phyloP scores from a whole-genome alignment of 2,888 invertebrate genomes.

The Coleophora flavipennella region DNA sequence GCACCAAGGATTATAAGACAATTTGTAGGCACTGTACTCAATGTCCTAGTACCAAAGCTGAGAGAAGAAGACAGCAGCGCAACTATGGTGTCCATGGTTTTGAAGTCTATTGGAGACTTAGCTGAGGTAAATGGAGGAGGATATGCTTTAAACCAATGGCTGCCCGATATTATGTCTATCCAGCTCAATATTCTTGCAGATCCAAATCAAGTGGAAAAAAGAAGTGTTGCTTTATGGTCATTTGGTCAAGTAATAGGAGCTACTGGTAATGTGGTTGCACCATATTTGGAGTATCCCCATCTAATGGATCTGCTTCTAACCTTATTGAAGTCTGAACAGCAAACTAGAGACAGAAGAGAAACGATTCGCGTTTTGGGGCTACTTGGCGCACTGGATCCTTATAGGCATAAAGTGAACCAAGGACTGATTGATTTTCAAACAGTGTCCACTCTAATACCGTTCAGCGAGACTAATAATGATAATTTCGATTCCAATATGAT shows the following conservation, averaged over 20 bases:
- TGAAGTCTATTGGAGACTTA: conserved; percentile 95
- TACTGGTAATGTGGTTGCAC: conserved; percentile 95
- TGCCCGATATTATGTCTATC: conserved; percentile 89
- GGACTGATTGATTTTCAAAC: conserved; percentile 92
- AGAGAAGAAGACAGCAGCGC: conserved; percentile 91
- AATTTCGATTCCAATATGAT: conserved; percentile 79
- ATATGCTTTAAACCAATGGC: conserved; percentile 89
- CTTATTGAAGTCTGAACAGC: conserved; percentile 96
- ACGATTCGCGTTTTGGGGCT: conserved; percentile 95
- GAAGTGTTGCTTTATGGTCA: conserved; percentile 96
- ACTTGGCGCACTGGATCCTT: conserved; percentile 97
- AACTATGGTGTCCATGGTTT: conserved; percentile 90
- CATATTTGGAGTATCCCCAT: conserved; percentile 94
- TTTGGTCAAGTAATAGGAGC: conserved; percentile 96
- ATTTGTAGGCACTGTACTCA: conserved; percentile 94
- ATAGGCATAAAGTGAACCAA: conserved; percentile 95
- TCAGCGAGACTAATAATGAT: conserved; percentile 77
- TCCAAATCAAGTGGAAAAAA: conserved; percentile 92
- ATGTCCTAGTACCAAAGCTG: conserved; percentile 91
- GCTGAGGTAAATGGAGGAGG: conserved; percentile 92
- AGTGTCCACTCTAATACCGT: conserved; percentile 84
- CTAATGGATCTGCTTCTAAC: conserved; percentile 93
- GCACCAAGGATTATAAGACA: conserved; percentile 95
- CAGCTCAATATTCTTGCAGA: conserved; percentile 95
- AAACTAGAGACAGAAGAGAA: conserved; percentile 86